These are phyloP conservation scores for Emydoidea blandingii DNA, from an alignment of 2,797 vertebrate species.

Conservation along the genomic window DNA sequence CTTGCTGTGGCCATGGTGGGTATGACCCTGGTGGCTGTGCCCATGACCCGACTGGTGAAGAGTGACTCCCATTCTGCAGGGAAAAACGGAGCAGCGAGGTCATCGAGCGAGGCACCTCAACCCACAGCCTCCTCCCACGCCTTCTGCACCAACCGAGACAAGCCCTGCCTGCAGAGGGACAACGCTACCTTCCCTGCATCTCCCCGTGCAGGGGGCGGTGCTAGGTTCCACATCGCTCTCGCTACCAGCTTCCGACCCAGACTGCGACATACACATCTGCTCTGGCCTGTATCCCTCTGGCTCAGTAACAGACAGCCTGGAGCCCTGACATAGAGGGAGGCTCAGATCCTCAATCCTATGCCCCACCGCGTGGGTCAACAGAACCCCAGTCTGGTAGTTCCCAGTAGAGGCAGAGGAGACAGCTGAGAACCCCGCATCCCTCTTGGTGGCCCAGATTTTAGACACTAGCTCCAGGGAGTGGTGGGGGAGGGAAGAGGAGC, in stretches of 20 bases:
- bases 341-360: neutral
- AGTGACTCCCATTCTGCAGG: slow-evolving; percentile 87
- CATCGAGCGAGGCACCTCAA: neutral
- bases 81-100: neutral
- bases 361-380: neutral
- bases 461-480: too few species aligned
- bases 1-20: neutral
- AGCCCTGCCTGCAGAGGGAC: neutral
- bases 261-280: neutral
- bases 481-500: neutral
- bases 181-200: neutral
- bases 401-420: neutral
- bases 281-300: neutral
- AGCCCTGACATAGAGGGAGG: neutral
- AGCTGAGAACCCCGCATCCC: too few species aligned
- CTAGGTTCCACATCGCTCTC: neutral
- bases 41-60: slow-evolving; percentile 90
- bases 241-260: neutral
- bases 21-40: slow-evolving; percentile 72
- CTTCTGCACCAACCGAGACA: neutral
- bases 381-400: neutral
- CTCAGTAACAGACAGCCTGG: neutral
- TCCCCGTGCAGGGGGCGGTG: neutral
- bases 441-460: too few species aligned
- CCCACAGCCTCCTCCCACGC: neutral